Base-by-base conservation (phyloP, 2,888 invertebrate species). In the Aporophyla lueneburgensis region DNA sequence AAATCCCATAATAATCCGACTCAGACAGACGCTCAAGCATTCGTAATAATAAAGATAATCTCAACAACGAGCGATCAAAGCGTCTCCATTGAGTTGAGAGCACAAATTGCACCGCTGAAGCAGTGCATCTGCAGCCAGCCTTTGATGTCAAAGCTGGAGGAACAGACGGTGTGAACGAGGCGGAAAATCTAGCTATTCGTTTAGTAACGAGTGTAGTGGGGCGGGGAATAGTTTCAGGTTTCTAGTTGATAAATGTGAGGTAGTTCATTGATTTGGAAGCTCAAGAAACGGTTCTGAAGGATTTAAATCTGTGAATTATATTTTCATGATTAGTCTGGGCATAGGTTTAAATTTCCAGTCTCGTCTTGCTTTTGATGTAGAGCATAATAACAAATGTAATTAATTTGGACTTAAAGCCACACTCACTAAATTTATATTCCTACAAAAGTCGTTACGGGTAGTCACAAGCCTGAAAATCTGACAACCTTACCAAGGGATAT, bases 91-190 rank as follows among this genome's bases (percentile, higher is more conserved):
- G 87, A 78, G 85, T 81, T 88, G 85, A 83, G 80, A 82, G 82
- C 87, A 87, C 82, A 82, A 66, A 82, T 69, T 86, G 87, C 88
- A 85, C 54, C 74, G 81, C 83, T 67, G 76, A 86, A 87, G 88
- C 83, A 78, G 63, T 69, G 78, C 81, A 85, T 76, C 66, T 79
- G 79, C 70, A 72, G 74, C 62, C 62, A 53, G 78, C 76, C 87
- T 87, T 88, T 87, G 87, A 87, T 86, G 81, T 87, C 75, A 61
- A 84, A 78, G 78, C 71, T 61, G 68, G 71, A 84, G 69, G 62
- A 81, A 81, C 71, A 84, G 85, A 65, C 81, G 24, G 66, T 84
- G 82, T 84, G 80, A 67, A 71, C 46, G 7, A 59, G 59, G 80
- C 59, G 83, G 87, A 87, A 86, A 87, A 86, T 84, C 59, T 75